phyloP scores from a whole-genome alignment of 2,888 invertebrate species.

The Phorcus lineatus region DNA sequence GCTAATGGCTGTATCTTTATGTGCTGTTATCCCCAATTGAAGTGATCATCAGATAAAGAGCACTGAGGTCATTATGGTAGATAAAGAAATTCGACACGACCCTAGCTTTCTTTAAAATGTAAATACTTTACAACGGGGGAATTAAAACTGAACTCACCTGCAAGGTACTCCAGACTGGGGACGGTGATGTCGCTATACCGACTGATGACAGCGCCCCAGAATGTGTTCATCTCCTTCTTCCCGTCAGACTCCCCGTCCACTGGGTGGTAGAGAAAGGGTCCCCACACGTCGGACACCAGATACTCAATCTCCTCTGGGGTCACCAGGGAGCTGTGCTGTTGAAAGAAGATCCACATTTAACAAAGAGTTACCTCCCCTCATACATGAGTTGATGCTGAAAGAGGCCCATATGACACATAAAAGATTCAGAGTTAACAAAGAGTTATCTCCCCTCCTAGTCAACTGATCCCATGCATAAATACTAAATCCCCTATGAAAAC shows the following conservation, averaged over 20 bases:
- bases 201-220: conserved; percentile 82
- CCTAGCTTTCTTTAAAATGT: no score
- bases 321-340: conserved; percentile 60
- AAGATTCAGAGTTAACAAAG: neutral
- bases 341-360: neutral
- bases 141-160: no score
- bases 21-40: no score
- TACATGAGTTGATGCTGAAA: no score
- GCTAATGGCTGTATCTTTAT: no score
- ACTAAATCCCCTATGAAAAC: no score
- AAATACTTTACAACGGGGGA: no score
- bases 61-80: no score
- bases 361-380: neutral
- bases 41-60: no score
- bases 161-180: conserved; percentile 79
- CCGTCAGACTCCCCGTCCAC: conserved; percentile 39
- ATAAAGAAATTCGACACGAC: no score
- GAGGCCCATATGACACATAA: no score
- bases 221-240: conserved; percentile 73
- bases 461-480: no score
- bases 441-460: neutral
- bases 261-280: conserved; percentile 80
- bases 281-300: conserved; percentile 82
- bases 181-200: conserved; percentile 82
- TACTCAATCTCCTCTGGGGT: conserved; percentile 73